These are phyloP conservation scores for Anabas testudineus DNA, from an alignment of 2,797 vertebrate species.

Conservation along the genomic window DNA sequence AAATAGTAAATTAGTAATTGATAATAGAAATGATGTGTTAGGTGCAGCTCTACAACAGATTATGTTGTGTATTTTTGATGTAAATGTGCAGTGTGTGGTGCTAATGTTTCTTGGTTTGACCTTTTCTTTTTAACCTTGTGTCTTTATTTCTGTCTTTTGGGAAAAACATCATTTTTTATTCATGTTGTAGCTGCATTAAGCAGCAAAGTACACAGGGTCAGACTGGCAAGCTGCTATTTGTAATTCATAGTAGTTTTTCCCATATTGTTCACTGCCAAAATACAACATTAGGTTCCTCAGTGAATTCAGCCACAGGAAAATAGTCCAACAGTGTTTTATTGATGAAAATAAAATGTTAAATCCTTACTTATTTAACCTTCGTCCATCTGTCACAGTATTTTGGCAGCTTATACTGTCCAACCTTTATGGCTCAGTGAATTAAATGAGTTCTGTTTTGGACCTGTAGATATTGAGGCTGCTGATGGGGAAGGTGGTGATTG, in stretches of 20 bases:
- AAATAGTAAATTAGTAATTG: no score
- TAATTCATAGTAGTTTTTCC: not conserved
- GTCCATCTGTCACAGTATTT: no score
- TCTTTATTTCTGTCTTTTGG: not conserved
- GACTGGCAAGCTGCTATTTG: not conserved
- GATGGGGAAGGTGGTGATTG: conserved; percentile 89
- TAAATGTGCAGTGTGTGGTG: not conserved
- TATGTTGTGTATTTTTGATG: not conserved
- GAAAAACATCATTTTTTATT: conserved; percentile 6
- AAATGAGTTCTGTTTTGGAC: not conserved
- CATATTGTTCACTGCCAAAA: not conserved
- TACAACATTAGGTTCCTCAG: no score
- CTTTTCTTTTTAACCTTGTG: not conserved
- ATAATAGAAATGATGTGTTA: not conserved
- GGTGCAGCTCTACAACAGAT: not conserved
- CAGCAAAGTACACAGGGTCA: not conserved
- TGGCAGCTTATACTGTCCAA: not conserved
- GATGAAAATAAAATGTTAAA: no score
- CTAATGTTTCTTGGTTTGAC: not conserved
- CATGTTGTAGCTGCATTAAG: not conserved
- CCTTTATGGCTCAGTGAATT: no score
- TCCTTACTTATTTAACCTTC: no score
- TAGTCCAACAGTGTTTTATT: no score
- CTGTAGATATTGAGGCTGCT: conserved; percentile 90
- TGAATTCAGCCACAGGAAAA: not conserved